Conservation (phyloP, 2,797 vertebrate genomes). For the Chanos chanos region DNA sequence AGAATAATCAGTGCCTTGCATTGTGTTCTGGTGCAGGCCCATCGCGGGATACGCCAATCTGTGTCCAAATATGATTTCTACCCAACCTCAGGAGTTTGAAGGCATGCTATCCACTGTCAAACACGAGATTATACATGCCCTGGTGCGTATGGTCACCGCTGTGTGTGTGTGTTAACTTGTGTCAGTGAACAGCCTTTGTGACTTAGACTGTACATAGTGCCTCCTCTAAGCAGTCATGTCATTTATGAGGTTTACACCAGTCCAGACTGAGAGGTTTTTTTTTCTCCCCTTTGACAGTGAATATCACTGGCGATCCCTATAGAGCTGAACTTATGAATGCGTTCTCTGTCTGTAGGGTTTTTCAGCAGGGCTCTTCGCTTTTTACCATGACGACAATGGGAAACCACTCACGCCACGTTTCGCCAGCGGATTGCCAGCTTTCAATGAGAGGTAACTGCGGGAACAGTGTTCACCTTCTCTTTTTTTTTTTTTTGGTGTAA, state of each 20-base stretch:
- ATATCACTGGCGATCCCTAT: not conserved
- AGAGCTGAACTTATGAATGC: not conserved
- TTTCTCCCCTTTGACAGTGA: no score
- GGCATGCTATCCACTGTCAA: conserved; percentile 97
- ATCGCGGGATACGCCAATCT: conserved; percentile 96
- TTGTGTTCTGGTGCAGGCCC: conserved; percentile 71
- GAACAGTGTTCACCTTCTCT: not conserved
- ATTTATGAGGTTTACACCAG: no score
- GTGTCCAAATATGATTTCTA: conserved; percentile 95
- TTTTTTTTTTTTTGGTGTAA: not conserved
- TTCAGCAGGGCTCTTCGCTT: conserved; percentile 94
- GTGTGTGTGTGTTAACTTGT: no score
- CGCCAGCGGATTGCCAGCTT: conserved; percentile 86
- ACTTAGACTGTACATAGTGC: no score
- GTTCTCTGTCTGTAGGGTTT: conserved; percentile 77
- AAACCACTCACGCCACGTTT: conserved; percentile 88
- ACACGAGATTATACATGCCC: conserved; percentile 94
- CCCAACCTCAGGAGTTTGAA: conserved; percentile 88
- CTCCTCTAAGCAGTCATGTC: no score
- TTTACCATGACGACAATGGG: conserved; percentile 90
- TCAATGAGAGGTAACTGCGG: conserved; percentile 85
- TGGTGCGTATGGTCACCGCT: conserved; percentile 72
- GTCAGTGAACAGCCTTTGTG: no score
- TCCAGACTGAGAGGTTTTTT: no score
- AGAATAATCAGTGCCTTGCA: no score